These are phyloP conservation scores for Zygogramma bicolorata DNA, from an alignment of 2,888 invertebrate species.

Conservation along the genomic window DNA sequence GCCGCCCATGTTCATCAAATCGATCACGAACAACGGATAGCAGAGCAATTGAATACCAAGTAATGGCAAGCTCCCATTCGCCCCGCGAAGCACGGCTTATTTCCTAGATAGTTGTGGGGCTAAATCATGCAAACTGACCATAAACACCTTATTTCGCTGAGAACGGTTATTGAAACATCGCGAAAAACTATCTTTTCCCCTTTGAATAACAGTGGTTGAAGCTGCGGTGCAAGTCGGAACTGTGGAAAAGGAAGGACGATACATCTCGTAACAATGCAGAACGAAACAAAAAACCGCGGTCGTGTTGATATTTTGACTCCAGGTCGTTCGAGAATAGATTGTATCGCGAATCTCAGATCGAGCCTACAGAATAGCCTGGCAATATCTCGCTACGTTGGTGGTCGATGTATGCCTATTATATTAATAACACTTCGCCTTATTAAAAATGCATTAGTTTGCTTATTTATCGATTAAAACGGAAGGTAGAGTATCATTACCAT, in stretches of 20 bases:
- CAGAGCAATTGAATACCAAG: slow-evolving; percentile 1
- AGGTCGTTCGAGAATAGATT: slow-evolving; percentile 52
- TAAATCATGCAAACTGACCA: slow-evolving; percentile 14
- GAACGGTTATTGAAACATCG: slow-evolving; percentile 10
- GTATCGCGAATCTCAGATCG: slow-evolving; percentile 62
- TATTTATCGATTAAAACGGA: slow-evolving; percentile 65
- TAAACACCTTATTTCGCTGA: slow-evolving; percentile 17
- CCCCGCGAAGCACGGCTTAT: not conserved
- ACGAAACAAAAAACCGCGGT: slow-evolving; percentile 45
- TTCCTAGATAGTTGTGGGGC: not conserved
- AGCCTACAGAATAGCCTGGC: slow-evolving; percentile 60
- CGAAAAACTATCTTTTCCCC: slow-evolving; percentile 8
- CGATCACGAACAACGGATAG: not conserved
- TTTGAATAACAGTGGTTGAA: slow-evolving; percentile 12
- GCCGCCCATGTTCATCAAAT: not conserved
- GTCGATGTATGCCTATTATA: slow-evolving; percentile 64
- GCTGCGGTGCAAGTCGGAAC: not conserved
- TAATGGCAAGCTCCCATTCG: slow-evolving; percentile 3
- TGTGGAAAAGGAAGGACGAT: not conserved
- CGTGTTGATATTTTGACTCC: slow-evolving; percentile 35
- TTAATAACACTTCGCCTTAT: slow-evolving; percentile 65
- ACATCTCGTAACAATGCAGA: slow-evolving; percentile 22
- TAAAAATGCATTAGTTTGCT: slow-evolving; percentile 65
- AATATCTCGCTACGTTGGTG: slow-evolving; percentile 61
- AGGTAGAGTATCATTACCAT: slow-evolving; percentile 56